Conservation (phyloP, 2,797 vertebrate genomes). For the Sciurus carolinensis region DNA sequence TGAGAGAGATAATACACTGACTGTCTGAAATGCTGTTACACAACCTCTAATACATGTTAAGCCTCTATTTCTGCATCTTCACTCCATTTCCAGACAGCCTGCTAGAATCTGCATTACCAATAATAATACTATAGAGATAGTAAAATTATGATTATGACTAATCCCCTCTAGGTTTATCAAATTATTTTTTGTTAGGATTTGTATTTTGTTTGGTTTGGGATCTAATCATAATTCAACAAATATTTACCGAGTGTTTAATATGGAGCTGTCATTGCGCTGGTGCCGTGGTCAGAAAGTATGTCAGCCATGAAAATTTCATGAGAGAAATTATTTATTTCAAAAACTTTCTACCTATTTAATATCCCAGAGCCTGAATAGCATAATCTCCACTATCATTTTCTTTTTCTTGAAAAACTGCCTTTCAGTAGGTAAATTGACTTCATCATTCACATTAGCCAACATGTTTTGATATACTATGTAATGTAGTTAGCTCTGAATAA, state of each 20-base stretch:
- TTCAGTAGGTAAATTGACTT: neutral
- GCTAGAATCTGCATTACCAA: neutral
- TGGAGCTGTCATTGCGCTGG: neutral
- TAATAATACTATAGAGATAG: neutral
- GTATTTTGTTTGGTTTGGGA: neutral
- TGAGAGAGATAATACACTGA: neutral
- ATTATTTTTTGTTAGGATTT: slow-evolving; percentile 38
- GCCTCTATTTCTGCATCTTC: neutral
- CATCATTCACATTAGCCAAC: neutral
- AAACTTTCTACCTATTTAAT: slow-evolving; percentile 17
- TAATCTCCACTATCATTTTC: neutral
- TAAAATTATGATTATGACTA: neutral
- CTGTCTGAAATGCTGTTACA: neutral
- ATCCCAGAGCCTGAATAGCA: neutral
- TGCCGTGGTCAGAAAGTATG: neutral
- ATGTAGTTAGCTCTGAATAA: neutral
- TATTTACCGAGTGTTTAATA: slow-evolving; percentile 16
- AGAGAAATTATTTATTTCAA: neutral
- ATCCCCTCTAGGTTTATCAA: neutral
- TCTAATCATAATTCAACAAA: slow-evolving; percentile 15
- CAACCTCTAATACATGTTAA: neutral
- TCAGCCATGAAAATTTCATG: neutral
- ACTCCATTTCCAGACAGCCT: neutral
- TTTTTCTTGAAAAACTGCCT: neutral
- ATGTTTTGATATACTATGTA: neutral